Conservation (phyloP, 1,140 invertebrate species). For the Lasioglossum baleicum region DNA sequence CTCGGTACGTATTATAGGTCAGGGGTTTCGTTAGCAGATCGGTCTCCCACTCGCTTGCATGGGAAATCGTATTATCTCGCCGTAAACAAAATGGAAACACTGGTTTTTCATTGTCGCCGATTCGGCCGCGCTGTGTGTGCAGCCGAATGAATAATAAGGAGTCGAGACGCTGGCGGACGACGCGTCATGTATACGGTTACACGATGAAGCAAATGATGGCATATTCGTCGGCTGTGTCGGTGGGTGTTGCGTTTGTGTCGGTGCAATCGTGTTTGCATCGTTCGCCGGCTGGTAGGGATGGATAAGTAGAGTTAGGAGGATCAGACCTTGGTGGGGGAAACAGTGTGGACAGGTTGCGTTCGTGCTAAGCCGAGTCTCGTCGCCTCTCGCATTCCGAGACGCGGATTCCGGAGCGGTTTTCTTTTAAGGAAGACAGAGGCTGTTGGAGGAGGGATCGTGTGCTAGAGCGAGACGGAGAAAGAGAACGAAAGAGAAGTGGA, state of each 20-base stretch:
- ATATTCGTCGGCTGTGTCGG: neutral
- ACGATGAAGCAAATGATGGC: slow-evolving; percentile 34
- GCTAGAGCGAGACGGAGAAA: neutral
- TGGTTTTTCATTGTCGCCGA: slow-evolving; percentile 4
- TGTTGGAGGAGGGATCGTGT: no score
- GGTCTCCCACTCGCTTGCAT: no score
- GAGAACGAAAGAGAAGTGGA: slow-evolving; percentile 67
- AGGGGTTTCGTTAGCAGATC: no score
- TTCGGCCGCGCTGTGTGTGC: neutral
- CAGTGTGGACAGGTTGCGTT: slow-evolving; percentile 56
- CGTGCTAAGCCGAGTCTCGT: slow-evolving; percentile 54
- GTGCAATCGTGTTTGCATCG: slow-evolving; percentile 42
- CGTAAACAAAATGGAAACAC: neutral
- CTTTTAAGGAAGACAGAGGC: slow-evolving; percentile 55
- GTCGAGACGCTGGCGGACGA: slow-evolving; percentile 12
- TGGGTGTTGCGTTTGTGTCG: neutral
- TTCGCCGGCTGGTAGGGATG: slow-evolving; percentile 10
- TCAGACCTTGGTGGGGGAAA: slow-evolving; percentile 39
- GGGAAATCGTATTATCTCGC: no score
- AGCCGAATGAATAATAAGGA: slow-evolving; percentile 27
- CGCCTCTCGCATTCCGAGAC: slow-evolving; percentile 61
- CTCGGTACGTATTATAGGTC: no score
- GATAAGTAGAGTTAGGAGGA: slow-evolving; percentile 50
- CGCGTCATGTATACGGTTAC: slow-evolving; percentile 23
- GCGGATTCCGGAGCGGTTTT: slow-evolving; percentile 74